Evolutionary conservation across 2,888 invertebrate genomes (phyloP).

Genomic region (Ceramica pisi): DNA sequence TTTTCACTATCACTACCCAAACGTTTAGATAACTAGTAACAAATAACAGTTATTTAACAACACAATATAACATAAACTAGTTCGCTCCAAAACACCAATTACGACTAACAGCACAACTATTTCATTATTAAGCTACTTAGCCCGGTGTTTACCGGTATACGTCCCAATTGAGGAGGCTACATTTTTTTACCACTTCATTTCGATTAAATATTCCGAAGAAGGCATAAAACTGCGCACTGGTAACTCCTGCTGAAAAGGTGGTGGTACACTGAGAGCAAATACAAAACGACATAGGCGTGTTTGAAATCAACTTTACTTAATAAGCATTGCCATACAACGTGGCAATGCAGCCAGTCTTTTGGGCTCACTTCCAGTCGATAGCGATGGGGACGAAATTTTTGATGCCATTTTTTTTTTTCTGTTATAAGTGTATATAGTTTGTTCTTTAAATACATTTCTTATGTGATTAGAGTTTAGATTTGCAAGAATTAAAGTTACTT

Average conservation of each 20-base stretch:
- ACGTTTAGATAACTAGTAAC: conserved; percentile 23
- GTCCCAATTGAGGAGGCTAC: conserved; percentile 63
- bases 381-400: too few relatives aligned
- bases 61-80: conserved; percentile 17
- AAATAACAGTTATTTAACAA: conserved; percentile 16
- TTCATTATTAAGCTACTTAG: conserved; percentile 47
- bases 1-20: conserved; percentile 4
- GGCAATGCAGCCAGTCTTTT: too few relatives aligned
- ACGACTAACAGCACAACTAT: conserved; percentile 32
- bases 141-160: conserved; percentile 7
- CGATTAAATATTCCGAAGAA: conserved; percentile 68
- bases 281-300: not conserved
- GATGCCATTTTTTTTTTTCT: too few relatives aligned
- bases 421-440: too few relatives aligned
- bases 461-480: too few relatives aligned
- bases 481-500: too few relatives aligned
- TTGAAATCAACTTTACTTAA: too few relatives aligned
- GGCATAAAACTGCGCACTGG: conserved; percentile 63
- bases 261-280: conserved; percentile 43
- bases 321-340: too few relatives aligned
- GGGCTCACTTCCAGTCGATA: too few relatives aligned
- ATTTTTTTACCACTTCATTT: conserved; percentile 74
- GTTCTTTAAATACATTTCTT: too few relatives aligned
- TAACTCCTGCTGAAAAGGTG: conserved; percentile 55
- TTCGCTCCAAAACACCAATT: conserved; percentile 30